Conservation (phyloP, 1,140 invertebrate genomes). For the Rhagoletis zephyria region DNA sequence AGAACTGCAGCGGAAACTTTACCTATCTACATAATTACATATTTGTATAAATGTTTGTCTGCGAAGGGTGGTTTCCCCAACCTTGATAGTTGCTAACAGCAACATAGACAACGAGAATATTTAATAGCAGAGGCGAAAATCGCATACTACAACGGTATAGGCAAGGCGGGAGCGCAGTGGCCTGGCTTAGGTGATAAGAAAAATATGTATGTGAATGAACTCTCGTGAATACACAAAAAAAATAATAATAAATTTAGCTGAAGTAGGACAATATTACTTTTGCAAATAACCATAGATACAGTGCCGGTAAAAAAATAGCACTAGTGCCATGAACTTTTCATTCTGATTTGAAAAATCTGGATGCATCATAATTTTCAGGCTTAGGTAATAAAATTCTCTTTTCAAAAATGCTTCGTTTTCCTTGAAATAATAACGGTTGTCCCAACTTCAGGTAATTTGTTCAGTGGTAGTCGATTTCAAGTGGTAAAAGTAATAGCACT, state of each 20-base stretch:
- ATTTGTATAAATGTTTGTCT: background rate
- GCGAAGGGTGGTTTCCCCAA: constrained; percentile 12
- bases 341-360: background rate
- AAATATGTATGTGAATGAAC: background rate
- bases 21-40: background rate
- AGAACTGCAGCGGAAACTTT: background rate
- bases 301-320: background rate
- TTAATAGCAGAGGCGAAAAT: background rate
- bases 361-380: too few relatives aligned
- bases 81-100: background rate
- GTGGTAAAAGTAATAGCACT: too few relatives aligned
- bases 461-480: too few relatives aligned
- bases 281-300: background rate
- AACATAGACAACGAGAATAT: background rate
- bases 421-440: too few relatives aligned
- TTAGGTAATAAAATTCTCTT: too few relatives aligned
- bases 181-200: background rate
- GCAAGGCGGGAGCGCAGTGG: background rate
- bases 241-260: background rate
- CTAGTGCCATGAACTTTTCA: constrained; percentile 1
- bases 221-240: background rate
- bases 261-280: background rate
- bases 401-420: too few relatives aligned
- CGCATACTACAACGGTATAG: background rate
- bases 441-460: too few relatives aligned